phyloP scores from a whole-genome alignment of 2,888 invertebrate species.

The Chloroclystis v-ata region DNA sequence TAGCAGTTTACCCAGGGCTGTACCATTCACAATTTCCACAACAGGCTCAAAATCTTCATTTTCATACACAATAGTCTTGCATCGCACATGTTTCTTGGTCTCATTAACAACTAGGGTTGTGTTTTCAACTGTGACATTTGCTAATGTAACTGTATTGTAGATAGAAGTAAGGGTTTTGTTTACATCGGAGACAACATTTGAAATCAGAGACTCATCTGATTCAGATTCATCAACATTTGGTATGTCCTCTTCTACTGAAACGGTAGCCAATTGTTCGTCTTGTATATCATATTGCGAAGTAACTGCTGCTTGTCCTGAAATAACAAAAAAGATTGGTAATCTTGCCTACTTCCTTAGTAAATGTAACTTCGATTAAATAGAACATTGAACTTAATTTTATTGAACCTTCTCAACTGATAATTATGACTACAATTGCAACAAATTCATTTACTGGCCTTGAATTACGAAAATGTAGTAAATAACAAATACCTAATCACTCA shows the following conservation, averaged over 20 bases:
- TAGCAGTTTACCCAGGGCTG: conserved; percentile 81
- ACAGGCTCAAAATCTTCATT: conserved; percentile 55
- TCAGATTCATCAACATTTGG: conserved; percentile 66
- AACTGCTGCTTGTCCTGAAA: conserved; percentile 41
- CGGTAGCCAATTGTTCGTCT: conserved; percentile 45
- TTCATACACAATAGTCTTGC: conserved; percentile 61
- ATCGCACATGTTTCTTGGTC: conserved; percentile 65
- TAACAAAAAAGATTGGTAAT: background rate
- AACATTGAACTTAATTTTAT: too few relatives aligned
- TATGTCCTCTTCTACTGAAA: conserved; percentile 46
- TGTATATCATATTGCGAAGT: conserved; percentile 60
- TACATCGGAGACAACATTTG: conserved; percentile 67
- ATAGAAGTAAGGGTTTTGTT: conserved; percentile 67
- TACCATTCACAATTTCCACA: conserved; percentile 84
- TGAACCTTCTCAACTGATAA: too few relatives aligned
- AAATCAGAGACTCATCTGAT: conserved; percentile 54
- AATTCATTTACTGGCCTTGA: too few relatives aligned
- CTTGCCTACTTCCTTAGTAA: background rate
- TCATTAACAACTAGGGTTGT: conserved; percentile 56
- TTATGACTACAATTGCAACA: too few relatives aligned
- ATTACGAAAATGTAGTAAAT: too few relatives aligned
- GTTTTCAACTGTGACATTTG: conserved; percentile 62
- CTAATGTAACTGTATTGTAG: conserved; percentile 66
- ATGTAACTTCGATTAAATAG: too few relatives aligned
- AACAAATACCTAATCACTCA: too few relatives aligned